Base-by-base conservation (phyloP, 1,140 invertebrate species). In the Dolichoris vasculosae region DNA sequence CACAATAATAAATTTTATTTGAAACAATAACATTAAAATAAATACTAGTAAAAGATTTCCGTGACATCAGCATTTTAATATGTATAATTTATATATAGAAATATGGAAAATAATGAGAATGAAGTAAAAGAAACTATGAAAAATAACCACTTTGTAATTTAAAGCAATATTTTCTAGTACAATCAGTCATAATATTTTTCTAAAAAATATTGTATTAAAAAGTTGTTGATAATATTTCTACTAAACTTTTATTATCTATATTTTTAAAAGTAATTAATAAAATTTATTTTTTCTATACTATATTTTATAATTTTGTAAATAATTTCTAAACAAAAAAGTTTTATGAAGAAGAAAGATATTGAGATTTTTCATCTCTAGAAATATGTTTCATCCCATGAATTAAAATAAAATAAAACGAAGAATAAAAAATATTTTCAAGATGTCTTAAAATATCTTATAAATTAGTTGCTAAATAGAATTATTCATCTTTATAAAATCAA, bases 101-200 rank as follows among this genome's bases (percentile, higher is more conserved):
- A 2, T 26, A 43, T n/a, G 38, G n/a, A 73, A 73, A 43, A 43
- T 35, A 20, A 8, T 40, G 26, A 73, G 23, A n/a, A 17, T 43
- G 23, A 73, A 73, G 69, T n/a, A 35, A 69, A 38, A 69, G 67
- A 73, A 73, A 73, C 38, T 43, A 73, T 73, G 69, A 73, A 73
- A 73, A 73, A 73, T 73, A 38, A 73, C 38, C 30, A n/a, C 23
- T 38, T 69, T 4, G 8, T 38, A 20, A 1, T 4, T 3, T 2
- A 73, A 73, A 73, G 38, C 20, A 73, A 73, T 43, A 73, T 43
- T 43, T 69, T 73, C 2, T 26, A 43, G 67, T 4, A n/a, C n/a
- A 0, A 43, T 73, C 38, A 43, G 0, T 73, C 23, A n/a, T n/a
- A 43, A 73, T n/a, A 23, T 73, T 73, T 73, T 43, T 73, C 20